These are phyloP conservation scores for Zoanthus sociatus DNA, from an alignment of 92 coral and sea anemone genomes.

Conservation along the genomic window DNA sequence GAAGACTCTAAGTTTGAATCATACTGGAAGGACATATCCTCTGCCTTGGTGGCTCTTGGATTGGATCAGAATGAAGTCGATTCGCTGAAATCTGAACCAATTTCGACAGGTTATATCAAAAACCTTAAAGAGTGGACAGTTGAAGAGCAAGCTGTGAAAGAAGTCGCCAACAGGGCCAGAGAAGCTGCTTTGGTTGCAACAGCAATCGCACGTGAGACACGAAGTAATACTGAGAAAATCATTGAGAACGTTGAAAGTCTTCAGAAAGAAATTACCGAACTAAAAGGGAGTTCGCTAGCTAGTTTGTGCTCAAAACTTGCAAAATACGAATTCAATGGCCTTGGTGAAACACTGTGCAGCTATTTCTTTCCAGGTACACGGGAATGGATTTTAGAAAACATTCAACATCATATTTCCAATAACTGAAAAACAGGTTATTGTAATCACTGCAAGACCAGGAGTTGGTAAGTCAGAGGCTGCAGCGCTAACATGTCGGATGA, in stretches of 20 bases:
- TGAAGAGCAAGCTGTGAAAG: slow-evolving; percentile 40
- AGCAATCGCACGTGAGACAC: slow-evolving; percentile 20
- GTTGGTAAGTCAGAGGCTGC: too few relatives aligned
- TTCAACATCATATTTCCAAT: too few relatives aligned
- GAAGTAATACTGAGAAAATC: slow-evolving; percentile 7
- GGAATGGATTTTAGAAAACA: background rate
- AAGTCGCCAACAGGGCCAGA: slow-evolving; percentile 11
- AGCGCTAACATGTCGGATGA: too few relatives aligned
- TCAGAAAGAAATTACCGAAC: background rate
- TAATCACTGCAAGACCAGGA: too few relatives aligned
- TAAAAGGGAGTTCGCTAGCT: background rate
- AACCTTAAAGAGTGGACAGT: slow-evolving; percentile 31
- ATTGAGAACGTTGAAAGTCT: slow-evolving; percentile 25
- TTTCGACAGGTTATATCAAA: background rate
- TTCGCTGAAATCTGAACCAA: slow-evolving; percentile 17
- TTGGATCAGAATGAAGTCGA: too few relatives aligned
- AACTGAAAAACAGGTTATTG: too few relatives aligned
- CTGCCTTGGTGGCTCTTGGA: too few relatives aligned
- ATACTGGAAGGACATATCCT: too few relatives aligned
- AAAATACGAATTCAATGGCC: background rate
- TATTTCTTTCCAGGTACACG: slow-evolving; percentile 65
- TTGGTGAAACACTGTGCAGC: slow-evolving; percentile 34
- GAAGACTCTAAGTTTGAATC: too few relatives aligned
- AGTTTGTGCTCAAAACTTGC: slow-evolving; percentile 49
- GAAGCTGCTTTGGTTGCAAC: slow-evolving; percentile 18